Conservation (phyloP, 1,140 invertebrate species). For the Zaprionus camerounensis region DNA sequence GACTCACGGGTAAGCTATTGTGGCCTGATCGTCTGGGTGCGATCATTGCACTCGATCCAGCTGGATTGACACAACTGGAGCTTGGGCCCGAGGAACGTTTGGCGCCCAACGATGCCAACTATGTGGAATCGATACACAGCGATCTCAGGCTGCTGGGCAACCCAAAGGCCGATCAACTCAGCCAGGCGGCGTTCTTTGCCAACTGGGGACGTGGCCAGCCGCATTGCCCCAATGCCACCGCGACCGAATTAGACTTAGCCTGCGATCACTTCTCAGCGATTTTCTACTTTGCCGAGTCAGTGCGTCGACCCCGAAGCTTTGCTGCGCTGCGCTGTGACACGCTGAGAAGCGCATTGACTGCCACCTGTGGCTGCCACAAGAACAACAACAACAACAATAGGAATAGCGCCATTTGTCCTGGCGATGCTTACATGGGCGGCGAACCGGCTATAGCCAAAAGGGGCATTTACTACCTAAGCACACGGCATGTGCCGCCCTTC, state of each 20-base stretch:
- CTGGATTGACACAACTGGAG: constrained; percentile 83
- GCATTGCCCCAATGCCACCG: constrained; percentile 86
- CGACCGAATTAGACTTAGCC: constrained; percentile 73
- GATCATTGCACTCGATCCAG: constrained; percentile 86
- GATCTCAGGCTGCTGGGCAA: constrained; percentile 87
- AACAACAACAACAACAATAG: not conserved
- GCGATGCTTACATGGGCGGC: constrained; percentile 72
- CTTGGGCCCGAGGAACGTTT: constrained; percentile 83
- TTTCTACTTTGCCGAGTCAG: constrained; percentile 76
- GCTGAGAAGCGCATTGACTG: constrained; percentile 25
- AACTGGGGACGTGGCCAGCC: constrained; percentile 89
- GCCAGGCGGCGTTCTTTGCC: constrained; percentile 89
- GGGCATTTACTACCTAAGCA: constrained; percentile 74
- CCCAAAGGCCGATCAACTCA: constrained; percentile 84
- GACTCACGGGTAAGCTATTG: constrained; percentile 82
- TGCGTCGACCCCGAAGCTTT: constrained; percentile 62
- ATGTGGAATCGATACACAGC: constrained; percentile 91
- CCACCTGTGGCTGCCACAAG: constrained; percentile 53
- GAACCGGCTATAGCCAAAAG: constrained; percentile 71
- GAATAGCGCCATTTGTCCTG: constrained; percentile 33
- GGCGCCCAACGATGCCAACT: constrained; percentile 87
- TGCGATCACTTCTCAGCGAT: constrained; percentile 77
- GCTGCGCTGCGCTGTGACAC: constrained; percentile 59
- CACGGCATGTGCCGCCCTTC: constrained; percentile 44
- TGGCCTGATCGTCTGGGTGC: constrained; percentile 68